Conservation (phyloP, 2,888 invertebrate species). For the Melipona bicolor region DNA sequence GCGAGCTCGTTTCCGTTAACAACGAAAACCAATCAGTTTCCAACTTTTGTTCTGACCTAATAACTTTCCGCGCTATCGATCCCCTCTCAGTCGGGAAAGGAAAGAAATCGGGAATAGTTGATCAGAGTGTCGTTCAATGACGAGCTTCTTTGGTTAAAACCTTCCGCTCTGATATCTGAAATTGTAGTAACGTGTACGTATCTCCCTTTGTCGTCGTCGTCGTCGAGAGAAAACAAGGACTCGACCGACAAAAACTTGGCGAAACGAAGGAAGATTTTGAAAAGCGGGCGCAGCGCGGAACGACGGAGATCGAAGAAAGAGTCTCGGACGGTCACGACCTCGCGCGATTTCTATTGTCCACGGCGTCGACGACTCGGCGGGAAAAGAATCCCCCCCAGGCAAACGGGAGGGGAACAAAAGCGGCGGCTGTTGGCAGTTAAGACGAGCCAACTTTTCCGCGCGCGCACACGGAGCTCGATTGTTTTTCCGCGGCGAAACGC, state of each 20-base stretch:
- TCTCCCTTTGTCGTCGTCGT: too few species aligned
- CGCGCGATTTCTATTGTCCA: constrained; percentile 73
- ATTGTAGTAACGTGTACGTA: not conserved
- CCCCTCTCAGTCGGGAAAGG: not conserved
- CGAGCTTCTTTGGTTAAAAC: not conserved
- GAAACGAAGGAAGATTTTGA: constrained; percentile 42
- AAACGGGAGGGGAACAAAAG: constrained; percentile 31
- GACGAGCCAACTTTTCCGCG: constrained; percentile 76
- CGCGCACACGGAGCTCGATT: constrained; percentile 68
- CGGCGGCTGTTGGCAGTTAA: constrained; percentile 63
- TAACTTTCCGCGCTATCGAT: constrained; percentile 18
- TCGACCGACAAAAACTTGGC: not conserved
- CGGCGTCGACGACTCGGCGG: constrained; percentile 62
- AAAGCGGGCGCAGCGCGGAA: constrained; percentile 32
- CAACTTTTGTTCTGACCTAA: constrained; percentile 10
- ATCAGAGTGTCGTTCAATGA: not conserved
- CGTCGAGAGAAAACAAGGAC: too few species aligned
- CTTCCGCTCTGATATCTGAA: not conserved
- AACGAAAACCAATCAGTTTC: constrained; percentile 4
- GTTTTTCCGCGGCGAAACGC: constrained; percentile 70
- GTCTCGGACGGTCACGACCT: constrained; percentile 34
- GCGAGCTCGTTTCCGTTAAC: not conserved
- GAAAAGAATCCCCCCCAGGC: constrained; percentile 39
- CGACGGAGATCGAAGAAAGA: constrained; percentile 37
- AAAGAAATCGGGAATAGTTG: constrained; percentile 10